These are phyloP conservation scores for Melanotaenia pygmaea DNA, from an alignment of 2,797 vertebrate species.

Conservation along the genomic window DNA sequence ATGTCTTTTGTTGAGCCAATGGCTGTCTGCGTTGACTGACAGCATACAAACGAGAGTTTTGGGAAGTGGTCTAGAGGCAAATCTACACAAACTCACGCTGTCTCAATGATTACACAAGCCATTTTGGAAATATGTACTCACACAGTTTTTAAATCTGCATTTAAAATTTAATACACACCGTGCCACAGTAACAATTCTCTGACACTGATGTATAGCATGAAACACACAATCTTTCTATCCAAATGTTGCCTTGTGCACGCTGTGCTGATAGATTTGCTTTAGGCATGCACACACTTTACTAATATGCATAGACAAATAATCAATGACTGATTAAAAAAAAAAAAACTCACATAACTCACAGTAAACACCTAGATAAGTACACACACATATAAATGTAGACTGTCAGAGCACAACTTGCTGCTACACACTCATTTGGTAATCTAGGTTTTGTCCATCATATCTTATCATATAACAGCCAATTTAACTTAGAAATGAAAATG, in stretches of 20 bases:
- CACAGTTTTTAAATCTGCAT: slow-evolving; percentile 4
- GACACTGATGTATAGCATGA: slow-evolving; percentile 2
- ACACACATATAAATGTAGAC: slow-evolving; percentile 5
- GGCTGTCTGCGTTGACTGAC: slow-evolving; percentile 67
- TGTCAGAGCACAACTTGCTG: background rate
- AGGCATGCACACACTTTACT: slow-evolving; percentile 8
- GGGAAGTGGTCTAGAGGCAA: slow-evolving; percentile 41
- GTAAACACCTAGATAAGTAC: slow-evolving; percentile 10
- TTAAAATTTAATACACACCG: background rate
- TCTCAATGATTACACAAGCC: slow-evolving; percentile 44
- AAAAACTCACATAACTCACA: background rate
- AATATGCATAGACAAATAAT: slow-evolving; percentile 12
- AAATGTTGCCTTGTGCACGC: slow-evolving; percentile 10
- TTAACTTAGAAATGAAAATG: too few species aligned
- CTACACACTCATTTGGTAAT: slow-evolving; percentile 23
- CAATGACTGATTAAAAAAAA: background rate
- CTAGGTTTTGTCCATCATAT: too few species aligned
- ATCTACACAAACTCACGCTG: slow-evolving; percentile 13
- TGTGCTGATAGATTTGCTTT: slow-evolving; percentile 24
- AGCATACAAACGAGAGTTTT: slow-evolving; percentile 61
- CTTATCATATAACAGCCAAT: too few species aligned
- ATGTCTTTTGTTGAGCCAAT: slow-evolving; percentile 58
- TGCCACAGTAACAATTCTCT: background rate
- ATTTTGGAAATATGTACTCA: slow-evolving; percentile 15
- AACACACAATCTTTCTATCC: slow-evolving; percentile 14